Evolutionary conservation across 1,140 invertebrate species (phyloP), one percentile per base, ranked within the genome.

Genomic region (Leptinotarsa texana): DNA sequence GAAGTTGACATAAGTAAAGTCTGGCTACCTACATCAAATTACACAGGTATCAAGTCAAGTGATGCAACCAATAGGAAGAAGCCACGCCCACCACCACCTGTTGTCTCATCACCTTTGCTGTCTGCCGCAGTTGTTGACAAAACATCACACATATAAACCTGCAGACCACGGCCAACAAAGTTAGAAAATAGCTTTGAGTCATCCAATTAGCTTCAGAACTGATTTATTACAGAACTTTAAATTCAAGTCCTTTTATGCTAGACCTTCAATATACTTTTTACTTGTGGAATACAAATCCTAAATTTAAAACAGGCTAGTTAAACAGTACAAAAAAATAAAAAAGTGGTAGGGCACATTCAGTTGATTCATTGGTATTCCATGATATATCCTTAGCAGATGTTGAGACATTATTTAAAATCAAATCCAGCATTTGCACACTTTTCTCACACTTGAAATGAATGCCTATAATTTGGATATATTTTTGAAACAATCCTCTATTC

Each of bases 251-350:
- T 42, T 42, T 11, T 11, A 42, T 42, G 33, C 8, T 42, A 57
- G 4, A 15, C 13, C 51, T 57, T 18, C 51, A 57, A 57, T 57
- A 57, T 57, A 57, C n/a, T 57, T n/a, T 57, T 57, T 18, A 15
- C 51, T n/a, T 57, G 4, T 18, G 51, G 27, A 74, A n/a, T n/a
- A 77, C 42, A 2, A 11, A 72, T 27, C 74, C 78, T 72, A 77
- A 79, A 79, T 77, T 79, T 77, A 65, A 77, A 79, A 75, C 78
- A 79, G 78, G 78, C 71, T 77, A 79, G 74, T 77, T 74, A 76
- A 74, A 77, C 67, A 73, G 48, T 57, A 71, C 24, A 57, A 65
- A 57, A 21, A 48, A 62, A 69, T 13, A 72, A 72, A 67, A 77
- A 75, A 63, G 24, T 24, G 42, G 17, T 49, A 63, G n/a, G 24